phyloP scores from a whole-genome alignment of 2,888 invertebrate genomes.

The Dasypogon diadema region DNA sequence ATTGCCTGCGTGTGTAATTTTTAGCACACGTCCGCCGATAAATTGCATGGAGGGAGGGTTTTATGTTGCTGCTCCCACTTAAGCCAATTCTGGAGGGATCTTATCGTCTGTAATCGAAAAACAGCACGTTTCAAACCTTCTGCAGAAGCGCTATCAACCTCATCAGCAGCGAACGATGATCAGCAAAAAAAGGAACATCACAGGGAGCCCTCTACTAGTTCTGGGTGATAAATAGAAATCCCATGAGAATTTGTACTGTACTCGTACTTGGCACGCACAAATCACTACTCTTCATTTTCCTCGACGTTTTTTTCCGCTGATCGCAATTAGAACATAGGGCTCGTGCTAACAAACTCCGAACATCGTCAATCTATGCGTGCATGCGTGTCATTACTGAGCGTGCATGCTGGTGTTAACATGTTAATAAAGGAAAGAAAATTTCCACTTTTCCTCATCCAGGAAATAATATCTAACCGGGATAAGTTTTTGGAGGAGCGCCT shows the following conservation, averaged over 20 bases:
- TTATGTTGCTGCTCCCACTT: no score
- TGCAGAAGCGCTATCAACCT: no score
- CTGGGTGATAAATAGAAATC: neutral
- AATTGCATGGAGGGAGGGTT: no score
- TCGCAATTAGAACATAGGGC: neutral
- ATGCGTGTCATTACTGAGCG: constrained; percentile 19
- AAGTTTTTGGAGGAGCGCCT: neutral
- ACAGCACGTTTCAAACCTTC: no score
- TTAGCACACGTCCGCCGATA: no score
- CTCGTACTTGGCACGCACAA: neutral
- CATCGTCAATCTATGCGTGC: constrained; percentile 1
- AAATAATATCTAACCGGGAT: constrained; percentile 1
- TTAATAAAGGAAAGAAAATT: constrained; percentile 2
- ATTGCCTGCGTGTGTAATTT: constrained; percentile 7
- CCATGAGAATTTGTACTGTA: neutral
- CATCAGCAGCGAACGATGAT: neutral
- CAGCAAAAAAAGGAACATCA: neutral
- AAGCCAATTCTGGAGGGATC: no score
- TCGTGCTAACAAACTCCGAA: constrained; percentile 14
- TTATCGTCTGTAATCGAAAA: no score
- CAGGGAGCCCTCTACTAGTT: neutral
- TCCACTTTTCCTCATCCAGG: neutral
- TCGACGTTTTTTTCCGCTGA: neutral
- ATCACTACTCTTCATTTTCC: neutral
- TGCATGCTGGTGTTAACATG: constrained; percentile 18